phyloP scores from a whole-genome alignment of 2,888 invertebrate species.

The Rhagium mordax region DNA sequence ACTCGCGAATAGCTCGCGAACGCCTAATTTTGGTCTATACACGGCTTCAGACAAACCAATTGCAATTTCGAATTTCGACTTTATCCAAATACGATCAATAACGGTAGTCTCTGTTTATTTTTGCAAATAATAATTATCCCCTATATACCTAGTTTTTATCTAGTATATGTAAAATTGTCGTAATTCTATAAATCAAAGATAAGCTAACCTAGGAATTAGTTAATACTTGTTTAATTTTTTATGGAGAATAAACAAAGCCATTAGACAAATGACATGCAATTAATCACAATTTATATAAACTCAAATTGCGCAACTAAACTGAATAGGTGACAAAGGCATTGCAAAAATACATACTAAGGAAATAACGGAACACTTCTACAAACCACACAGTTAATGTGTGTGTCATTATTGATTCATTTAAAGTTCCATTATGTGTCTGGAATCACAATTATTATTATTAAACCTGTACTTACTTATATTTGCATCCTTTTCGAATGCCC shows the following conservation, averaged over 20 bases:
- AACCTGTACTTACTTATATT: neutral
- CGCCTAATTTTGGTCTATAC: too few relatives aligned
- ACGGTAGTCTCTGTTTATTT: too few relatives aligned
- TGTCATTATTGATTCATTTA: neutral
- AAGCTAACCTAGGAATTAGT: neutral
- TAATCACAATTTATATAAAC: slow-evolving; percentile 49
- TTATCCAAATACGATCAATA: too few relatives aligned
- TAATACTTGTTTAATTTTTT: neutral
- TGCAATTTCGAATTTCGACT: too few relatives aligned
- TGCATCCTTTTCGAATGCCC: neutral
- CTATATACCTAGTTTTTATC: too few relatives aligned
- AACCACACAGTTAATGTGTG: neutral
- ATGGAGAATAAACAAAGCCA: slow-evolving; percentile 37
- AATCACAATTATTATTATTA: neutral
- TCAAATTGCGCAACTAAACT: slow-evolving; percentile 32
- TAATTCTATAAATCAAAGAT: neutral
- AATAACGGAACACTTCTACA: neutral
- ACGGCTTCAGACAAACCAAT: too few relatives aligned
- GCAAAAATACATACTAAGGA: neutral
- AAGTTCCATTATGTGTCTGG: neutral
- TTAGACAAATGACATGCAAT: slow-evolving; percentile 39
- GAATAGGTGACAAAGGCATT: slow-evolving; percentile 10
- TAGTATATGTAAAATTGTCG: neutral
- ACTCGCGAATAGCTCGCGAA: too few relatives aligned
- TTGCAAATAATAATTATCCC: too few relatives aligned